phyloP scores from a whole-genome alignment of 2,888 invertebrate species.

The Hirtodrosophila cameraria region DNA sequence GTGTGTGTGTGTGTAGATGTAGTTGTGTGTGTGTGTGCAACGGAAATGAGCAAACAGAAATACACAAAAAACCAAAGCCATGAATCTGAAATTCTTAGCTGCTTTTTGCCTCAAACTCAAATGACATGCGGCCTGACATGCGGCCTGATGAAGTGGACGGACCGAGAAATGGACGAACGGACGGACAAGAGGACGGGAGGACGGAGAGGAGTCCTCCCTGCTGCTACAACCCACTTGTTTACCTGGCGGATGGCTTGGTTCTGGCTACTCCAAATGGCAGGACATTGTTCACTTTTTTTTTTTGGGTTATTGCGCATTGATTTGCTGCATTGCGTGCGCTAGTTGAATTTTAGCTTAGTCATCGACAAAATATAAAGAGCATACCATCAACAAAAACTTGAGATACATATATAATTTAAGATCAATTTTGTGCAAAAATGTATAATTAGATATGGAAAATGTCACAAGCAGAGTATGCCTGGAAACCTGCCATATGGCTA shows the following conservation, averaged over 20 bases:
- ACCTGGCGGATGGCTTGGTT: conserved; percentile 15
- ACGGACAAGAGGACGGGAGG: no score
- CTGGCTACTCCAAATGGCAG: conserved; percentile 36
- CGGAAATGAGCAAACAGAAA: conserved; percentile 74
- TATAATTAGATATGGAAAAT: no score
- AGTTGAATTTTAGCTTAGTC: conserved; percentile 46
- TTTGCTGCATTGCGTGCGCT: conserved; percentile 60
- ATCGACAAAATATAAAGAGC: conserved; percentile 21
- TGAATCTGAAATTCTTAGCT: conserved; percentile 74
- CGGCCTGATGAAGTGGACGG: conserved; percentile 49
- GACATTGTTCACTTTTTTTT: conserved; percentile 40
- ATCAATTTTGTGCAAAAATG: no score
- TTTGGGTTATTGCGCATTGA: conserved; percentile 56
- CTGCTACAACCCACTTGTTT: conserved; percentile 2
- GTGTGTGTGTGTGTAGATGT: conserved; percentile 3
- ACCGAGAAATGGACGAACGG: no score
- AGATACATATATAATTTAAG: conserved; percentile 1
- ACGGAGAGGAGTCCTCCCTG: no score
- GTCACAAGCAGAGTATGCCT: no score
- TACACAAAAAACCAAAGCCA: conserved; percentile 53
- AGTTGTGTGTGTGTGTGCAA: conserved; percentile 46
- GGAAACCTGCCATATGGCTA: no score
- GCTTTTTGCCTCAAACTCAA: conserved; percentile 55
- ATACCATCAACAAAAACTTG: conserved; percentile 12
- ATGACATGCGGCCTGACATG: conserved; percentile 73